Evolutionary conservation across 2,888 invertebrate species (phyloP), one percentile per base, ranked within the genome.

Genomic region (Synanthedon andrenaeformis): DNA sequence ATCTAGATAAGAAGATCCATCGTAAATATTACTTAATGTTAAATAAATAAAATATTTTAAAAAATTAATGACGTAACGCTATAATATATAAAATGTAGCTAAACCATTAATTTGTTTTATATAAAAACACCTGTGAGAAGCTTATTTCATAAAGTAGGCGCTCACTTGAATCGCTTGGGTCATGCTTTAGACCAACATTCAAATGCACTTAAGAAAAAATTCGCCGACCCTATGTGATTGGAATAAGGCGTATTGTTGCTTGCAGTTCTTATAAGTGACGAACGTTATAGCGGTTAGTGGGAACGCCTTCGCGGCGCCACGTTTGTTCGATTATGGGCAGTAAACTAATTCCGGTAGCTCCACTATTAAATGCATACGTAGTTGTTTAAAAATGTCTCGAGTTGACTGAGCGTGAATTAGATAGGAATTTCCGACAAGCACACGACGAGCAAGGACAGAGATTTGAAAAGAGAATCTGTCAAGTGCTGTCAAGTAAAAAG

Each of bases 341-440:
- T 86, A 84, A 84, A 84, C 73, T 72, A 83, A 85, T 85, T 82
- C 85, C 86, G 82, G 85, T 85, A 86, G 85, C 84, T 64, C 67
- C 65, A 66, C 74, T 71, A 79, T 79, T 81, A 82, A 74, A 65
- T 72, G 72, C 67, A 35, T 35, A 35, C 35, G 35, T 35, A 35
- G 35, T 35, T 35, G 35, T 35, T 35, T 35, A 35, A 35, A 35
- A 35, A 35, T 35, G 35, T 35, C 35, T 35, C 35, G 35, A 35
- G 35, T 35, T 10, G 35, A 64, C 73, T n/a, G 14, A 13, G 45
- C 45, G 45, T 45, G 45, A 45, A n/a, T 45, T 45, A 45, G 45
- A 45, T 14, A 45, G n/a, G 45, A 13, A 35, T 35, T 35, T 35
- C 35, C 35, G 35, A 35, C 35, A 35, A 35, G 35, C 35, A 35